phyloP scores from a whole-genome alignment of 2,888 invertebrate genomes.

The Hirudinaria manillensis region DNA sequence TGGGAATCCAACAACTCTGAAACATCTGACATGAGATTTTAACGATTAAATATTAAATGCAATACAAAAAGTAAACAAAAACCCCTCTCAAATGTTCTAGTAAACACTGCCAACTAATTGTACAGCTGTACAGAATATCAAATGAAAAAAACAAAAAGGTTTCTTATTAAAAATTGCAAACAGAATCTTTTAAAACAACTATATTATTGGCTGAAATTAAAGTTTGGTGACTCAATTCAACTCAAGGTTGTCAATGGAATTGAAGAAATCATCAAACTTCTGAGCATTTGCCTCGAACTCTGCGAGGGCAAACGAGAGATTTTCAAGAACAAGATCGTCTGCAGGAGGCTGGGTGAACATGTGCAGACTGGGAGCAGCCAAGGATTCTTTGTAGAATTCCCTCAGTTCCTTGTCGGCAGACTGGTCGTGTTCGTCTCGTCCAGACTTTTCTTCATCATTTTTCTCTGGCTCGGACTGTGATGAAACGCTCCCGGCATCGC shows the following conservation, averaged over 20 bases:
- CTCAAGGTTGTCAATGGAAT: conserved; percentile 57
- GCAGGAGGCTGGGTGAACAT: conserved; percentile 54
- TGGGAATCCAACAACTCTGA: too few relatives aligned
- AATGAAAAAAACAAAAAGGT: not conserved
- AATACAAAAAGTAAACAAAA: too few relatives aligned
- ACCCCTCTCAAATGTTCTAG: too few relatives aligned
- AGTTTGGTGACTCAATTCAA: not conserved
- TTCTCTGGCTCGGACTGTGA: not conserved
- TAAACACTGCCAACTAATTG: too few relatives aligned
- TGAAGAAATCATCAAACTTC: conserved; percentile 71
- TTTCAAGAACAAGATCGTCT: conserved; percentile 57
- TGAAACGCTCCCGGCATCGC: not conserved
- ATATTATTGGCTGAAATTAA: not conserved
- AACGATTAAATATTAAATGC: too few relatives aligned
- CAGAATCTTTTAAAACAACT: not conserved
- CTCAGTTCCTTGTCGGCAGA: conserved; percentile 66
- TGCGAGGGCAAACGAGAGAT: conserved; percentile 67
- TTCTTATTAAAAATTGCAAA: not conserved
- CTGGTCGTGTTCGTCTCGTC: not conserved
- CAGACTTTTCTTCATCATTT: not conserved
- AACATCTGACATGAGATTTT: too few relatives aligned
- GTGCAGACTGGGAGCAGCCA: conserved; percentile 64
- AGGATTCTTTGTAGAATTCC: conserved; percentile 72
- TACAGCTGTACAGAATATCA: too few relatives aligned
- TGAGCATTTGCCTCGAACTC: conserved; percentile 69